Conservation (phyloP, 2,888 invertebrate genomes). For the Zeuzera pyrina region DNA sequence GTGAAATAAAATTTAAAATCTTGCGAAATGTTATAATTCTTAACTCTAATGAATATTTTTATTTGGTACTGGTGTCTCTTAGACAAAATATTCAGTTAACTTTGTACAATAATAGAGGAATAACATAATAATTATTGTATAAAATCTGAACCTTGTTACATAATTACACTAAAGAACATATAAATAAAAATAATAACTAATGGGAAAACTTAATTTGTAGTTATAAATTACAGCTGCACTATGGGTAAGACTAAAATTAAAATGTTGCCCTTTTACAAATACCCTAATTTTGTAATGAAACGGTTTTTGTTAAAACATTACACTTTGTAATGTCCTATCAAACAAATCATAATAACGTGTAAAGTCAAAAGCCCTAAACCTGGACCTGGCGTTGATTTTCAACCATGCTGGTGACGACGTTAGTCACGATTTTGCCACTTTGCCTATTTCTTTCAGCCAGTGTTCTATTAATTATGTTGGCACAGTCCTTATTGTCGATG, state of each 20-base stretch:
- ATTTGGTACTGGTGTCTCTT: slow-evolving; percentile 55
- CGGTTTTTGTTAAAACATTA: too few relatives aligned
- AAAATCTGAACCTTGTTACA: slow-evolving; percentile 1
- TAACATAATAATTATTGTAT: neutral
- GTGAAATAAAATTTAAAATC: too few relatives aligned
- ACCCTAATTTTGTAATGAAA: too few relatives aligned
- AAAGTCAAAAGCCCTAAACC: neutral
- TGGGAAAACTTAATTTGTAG: too few relatives aligned
- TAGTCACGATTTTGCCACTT: slow-evolving; percentile 32
- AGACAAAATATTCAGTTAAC: slow-evolving; percentile 18
- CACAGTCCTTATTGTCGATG: slow-evolving; percentile 75
- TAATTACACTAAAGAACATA: slow-evolving; percentile 1
- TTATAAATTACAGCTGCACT: too few relatives aligned
- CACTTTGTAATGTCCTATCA: too few relatives aligned
- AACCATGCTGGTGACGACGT: slow-evolving; percentile 47
- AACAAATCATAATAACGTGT: neutral
- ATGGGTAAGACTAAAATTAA: too few relatives aligned
- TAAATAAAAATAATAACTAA: too few relatives aligned
- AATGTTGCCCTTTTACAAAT: too few relatives aligned
- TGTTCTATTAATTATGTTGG: slow-evolving; percentile 74
- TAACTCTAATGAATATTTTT: slow-evolving; percentile 46
- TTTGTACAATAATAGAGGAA: neutral
- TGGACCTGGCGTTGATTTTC: slow-evolving; percentile 40
- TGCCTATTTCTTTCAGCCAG: slow-evolving; percentile 30
- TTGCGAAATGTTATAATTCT: too few relatives aligned